Evolutionary conservation across 1,140 invertebrate genomes (phyloP), one percentile per base, ranked within the genome.

Genomic region (Littorina saxatilis): DNA sequence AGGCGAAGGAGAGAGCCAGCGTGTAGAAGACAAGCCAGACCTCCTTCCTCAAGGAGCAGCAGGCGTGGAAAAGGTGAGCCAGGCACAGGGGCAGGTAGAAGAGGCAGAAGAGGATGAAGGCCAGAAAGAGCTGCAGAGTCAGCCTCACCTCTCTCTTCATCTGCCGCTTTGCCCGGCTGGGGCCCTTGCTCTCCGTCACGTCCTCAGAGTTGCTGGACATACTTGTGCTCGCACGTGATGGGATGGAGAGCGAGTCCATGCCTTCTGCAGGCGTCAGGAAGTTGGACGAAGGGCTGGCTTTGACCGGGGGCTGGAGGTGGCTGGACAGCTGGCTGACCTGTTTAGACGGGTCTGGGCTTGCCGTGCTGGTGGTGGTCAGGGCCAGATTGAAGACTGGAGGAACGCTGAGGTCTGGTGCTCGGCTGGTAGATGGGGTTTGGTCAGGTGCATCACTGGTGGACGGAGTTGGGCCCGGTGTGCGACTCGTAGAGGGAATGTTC

Each of bases 1-100:
- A 77, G 1, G 74, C 75, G 20, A 82, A 82, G 47, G 81, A 82
- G 13, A 72, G 43, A 4, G 40, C 58, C 20, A 78, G 39, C 1
- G 81, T 82, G 75, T 68, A 55, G n/a, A 82, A 1, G 1, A 74
- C 5, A 9, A 82, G 81, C 81, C 81, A 82, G 5, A 37, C 43
- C 11, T 78, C 75, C 20, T 61, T 32, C 20, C 55, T 27, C 81
- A 77, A 7, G n/a, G 1, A 9, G 40, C 27, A n/a, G 13, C 23
- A 23, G 17, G 40, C 75, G 32, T 77, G 58, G 2, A 78, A 4
- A 20, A 78, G 23, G 63, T 77, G 75, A 39, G 63, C 63, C 11
- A 82, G 50, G 32, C 74, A 78, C 2, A 77, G 7, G 4, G 81
- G 80, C 27, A 82, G 63, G 47, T 78, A 82, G 52, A 78, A 39